Evolutionary conservation across 2,888 invertebrate genomes (phyloP), one percentile per base, ranked within the genome.

Genomic region (Parnassius glacialis): DNA sequence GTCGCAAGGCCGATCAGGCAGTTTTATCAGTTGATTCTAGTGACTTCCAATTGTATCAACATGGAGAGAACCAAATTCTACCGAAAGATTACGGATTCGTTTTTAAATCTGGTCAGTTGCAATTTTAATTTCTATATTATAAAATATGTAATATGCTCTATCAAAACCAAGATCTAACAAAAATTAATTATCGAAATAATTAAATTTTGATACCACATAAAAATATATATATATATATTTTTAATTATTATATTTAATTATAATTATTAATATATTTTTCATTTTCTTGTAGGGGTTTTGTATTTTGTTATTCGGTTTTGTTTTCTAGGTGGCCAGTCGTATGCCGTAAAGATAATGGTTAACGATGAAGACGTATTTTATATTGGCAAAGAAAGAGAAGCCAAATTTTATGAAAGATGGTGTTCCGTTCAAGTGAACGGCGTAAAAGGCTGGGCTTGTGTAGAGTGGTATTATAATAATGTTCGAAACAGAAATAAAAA

Each of bases 391-490:
- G 88, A 92, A 16, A 92, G 93, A 80, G 93, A 93, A 67, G 85
- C 92, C 0, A 92, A 93, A 71, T 80, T 94, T 58, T 90, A 93
- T 60, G 94, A 94, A 72, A 81, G 93, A 53, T 92, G 94, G 84
- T 92, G 92, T 64, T 82, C 80, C 10, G 93, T 93, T 62, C 84
- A 89, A 53, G 92, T 94, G 2, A 94, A 95, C 73, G 94, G 94
- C 0, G 73, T 93, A 0, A 92, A 89, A 65, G 95, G 94, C 0
- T 93, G 93, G 83, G 94, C 94, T 0, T 92, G 94, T 63, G 92
- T 93, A 0, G 95, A 95, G 74, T 94, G 94, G 93, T 92, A 94
- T 58, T 95, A 94, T 72, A 90, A 94, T 68, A 93, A 94, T 67
- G 65, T 64, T 3, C 42, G 61, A 54, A 52, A 57, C n/a, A 16